Percentiles rank a stretch among this genome's conserved stretches.
Evolutionary conservation across 2,797 vertebrate genomes (phyloP).

Genomic region (Erpetoichthys calabaricus): DNA sequence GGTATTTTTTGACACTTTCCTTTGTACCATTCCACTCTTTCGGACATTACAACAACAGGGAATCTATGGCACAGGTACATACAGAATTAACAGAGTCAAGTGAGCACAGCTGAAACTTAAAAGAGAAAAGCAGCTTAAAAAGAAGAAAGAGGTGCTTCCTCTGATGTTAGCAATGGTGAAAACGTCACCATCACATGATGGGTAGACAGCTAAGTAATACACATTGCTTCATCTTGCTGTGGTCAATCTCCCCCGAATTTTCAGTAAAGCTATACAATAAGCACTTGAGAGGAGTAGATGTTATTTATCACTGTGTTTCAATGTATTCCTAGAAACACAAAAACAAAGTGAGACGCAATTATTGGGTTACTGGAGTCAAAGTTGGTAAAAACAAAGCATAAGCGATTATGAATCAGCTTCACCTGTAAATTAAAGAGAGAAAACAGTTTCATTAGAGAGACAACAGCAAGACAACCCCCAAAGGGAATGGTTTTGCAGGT

Average conservation of each 20-base stretch:
- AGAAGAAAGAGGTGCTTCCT: constrained; percentile 14
- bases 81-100: constrained; percentile 12
- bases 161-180: constrained; percentile 17
- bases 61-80: constrained; percentile 18
- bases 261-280: constrained; percentile 16
- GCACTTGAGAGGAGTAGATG: constrained; percentile 16
- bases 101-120: constrained; percentile 21
- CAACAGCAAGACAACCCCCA: no score
- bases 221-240: no score
- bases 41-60: constrained; percentile 1
- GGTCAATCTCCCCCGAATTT: constrained; percentile 14
- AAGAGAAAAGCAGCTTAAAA: constrained; percentile 15
- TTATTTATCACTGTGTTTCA: constrained; percentile 15
- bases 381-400: no score
- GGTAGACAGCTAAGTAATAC: constrained; percentile 19
- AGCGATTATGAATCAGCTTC: no score
- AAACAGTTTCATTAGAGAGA: no score
- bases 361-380: no score
- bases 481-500: no score
- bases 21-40: constrained; percentile 16
- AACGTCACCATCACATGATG: constrained; percentile 18
- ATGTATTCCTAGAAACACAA: constrained; percentile 16
- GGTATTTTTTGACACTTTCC: constrained; percentile 15
- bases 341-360: no score
- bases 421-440: no score